Conservation (phyloP, 2,797 vertebrate species). For the Intellagama lesueurii region DNA sequence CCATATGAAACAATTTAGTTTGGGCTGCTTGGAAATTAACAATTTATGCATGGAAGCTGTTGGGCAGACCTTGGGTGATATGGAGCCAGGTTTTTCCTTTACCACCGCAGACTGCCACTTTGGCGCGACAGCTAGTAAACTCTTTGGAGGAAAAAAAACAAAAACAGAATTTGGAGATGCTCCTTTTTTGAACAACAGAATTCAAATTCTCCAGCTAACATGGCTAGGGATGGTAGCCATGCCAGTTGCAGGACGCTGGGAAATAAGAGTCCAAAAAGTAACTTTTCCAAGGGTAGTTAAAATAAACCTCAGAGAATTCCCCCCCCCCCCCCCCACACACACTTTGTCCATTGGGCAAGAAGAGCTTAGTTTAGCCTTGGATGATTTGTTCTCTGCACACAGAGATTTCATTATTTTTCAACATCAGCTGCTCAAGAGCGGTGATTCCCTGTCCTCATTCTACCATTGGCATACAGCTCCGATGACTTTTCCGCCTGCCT, state of each 20-base stretch:
- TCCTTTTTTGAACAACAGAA: no score
- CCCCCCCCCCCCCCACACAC: no score
- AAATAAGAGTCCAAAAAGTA: background rate
- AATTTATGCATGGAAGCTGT: no score
- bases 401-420: background rate
- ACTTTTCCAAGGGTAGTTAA: background rate
- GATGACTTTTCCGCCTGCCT: slow-evolving; percentile 27
- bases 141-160: no score
- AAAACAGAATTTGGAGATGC: no score
- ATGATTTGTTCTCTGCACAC: background rate
- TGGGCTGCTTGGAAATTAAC: no score
- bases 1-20: no score
- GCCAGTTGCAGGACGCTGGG: background rate
- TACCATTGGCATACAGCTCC: background rate
- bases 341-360: background rate
- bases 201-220: no score
- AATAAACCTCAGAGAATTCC: fast-evolving
- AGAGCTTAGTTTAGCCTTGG: background rate
- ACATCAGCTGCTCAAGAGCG: background rate
- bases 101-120: no score
- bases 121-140: no score
- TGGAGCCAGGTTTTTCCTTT: no score
- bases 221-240: background rate
- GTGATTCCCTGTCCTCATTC: background rate
- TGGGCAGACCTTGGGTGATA: no score